Conservation (phyloP, 1,140 invertebrate species). For the Euborellia annulipes region DNA sequence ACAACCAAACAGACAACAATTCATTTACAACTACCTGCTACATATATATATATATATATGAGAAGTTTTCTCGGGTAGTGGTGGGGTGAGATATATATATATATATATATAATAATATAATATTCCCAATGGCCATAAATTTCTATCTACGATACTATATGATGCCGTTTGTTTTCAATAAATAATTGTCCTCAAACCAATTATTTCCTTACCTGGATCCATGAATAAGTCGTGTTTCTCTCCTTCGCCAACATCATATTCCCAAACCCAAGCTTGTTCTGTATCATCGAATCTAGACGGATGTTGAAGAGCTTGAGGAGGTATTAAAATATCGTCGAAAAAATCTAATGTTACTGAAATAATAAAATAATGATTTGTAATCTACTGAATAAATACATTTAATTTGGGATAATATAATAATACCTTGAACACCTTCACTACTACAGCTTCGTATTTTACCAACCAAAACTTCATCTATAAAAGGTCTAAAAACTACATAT, state of each 20-base stretch:
- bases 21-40: too few species aligned
- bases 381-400: too few species aligned
- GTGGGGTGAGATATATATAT: too few species aligned
- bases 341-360: conserved; percentile 75
- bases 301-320: conserved; percentile 70
- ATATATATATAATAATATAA: too few species aligned
- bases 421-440: conserved; percentile 84
- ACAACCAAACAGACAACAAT: too few species aligned
- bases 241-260: conserved; percentile 72
- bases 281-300: conserved; percentile 84
- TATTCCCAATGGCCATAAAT: too few species aligned
- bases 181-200: too few species aligned
- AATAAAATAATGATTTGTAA: conserved; percentile 7
- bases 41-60: too few species aligned
- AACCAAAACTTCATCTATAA: conserved; percentile 79
- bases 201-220: conserved; percentile 57
- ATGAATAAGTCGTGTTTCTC: conserved; percentile 76
- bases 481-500: conserved; percentile 78
- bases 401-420: conserved; percentile 9
- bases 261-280: conserved; percentile 91
- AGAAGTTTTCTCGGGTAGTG: too few species aligned
- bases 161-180: conserved; percentile 9
- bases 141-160: too few species aligned
- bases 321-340: conserved; percentile 91
- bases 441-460: conserved; percentile 85